phyloP scores from a whole-genome alignment of 2,797 vertebrate genomes.

The Paedocypris micromegethes region DNA sequence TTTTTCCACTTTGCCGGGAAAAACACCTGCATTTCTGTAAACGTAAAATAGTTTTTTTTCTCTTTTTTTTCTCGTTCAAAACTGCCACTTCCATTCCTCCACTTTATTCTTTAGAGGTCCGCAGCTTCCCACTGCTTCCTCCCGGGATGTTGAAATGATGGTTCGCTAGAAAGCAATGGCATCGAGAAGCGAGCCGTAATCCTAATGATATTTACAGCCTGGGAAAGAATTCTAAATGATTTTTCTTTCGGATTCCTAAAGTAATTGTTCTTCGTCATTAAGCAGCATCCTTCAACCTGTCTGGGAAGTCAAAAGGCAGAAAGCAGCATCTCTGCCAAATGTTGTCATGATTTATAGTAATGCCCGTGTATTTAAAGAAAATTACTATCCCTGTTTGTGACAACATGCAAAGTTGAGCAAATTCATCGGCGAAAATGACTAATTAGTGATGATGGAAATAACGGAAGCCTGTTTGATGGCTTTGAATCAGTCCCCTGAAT shows the following conservation, averaged over 20 bases:
- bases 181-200: too few relatives aligned
- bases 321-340: conserved; percentile 6
- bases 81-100: too few relatives aligned
- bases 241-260: background rate
- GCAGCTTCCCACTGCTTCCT: too few relatives aligned
- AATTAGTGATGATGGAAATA: conserved; percentile 7
- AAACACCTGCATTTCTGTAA: too few relatives aligned
- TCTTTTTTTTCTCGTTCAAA: too few relatives aligned
- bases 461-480: conserved; percentile 10
- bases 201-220: too few relatives aligned
- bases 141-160: too few relatives aligned
- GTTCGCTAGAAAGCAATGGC: too few relatives aligned
- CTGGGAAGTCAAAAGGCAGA: background rate
- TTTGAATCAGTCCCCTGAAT: conserved; percentile 26
- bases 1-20: background rate
- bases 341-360: conserved; percentile 27
- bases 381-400: background rate
- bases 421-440: conserved; percentile 7
- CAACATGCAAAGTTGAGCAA: conserved; percentile 5
- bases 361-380: conserved; percentile 3
- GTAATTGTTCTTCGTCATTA: background rate
- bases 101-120: too few relatives aligned
- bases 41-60: too few relatives aligned
- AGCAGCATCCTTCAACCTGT: conserved; percentile 3
- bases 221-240: too few relatives aligned